Evolutionary conservation across 2,888 invertebrate genomes (phyloP).

Genomic region (Lepidocyrtinus sp.): DNA sequence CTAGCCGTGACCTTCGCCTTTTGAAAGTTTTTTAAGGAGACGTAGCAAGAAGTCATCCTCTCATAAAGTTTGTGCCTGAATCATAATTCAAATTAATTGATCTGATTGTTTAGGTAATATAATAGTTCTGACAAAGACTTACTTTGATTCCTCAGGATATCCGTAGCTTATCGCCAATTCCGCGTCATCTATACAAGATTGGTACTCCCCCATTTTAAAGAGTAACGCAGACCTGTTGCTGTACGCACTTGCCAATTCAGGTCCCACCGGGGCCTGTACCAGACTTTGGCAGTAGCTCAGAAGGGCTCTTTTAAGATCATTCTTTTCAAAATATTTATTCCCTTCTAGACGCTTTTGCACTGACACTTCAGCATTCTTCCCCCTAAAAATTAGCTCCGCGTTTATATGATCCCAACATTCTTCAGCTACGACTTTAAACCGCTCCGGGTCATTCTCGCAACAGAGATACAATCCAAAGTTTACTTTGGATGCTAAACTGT

Average conservation of each 20-base stretch:
- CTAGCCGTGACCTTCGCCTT: constrained; percentile 80
- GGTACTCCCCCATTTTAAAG: constrained; percentile 76
- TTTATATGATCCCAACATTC: constrained; percentile 64
- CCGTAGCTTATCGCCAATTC: constrained; percentile 78
- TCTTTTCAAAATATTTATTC: constrained; percentile 76
- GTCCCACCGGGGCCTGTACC: constrained; percentile 81
- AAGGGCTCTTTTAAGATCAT: constrained; percentile 77
- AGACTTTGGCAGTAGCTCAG: constrained; percentile 82
- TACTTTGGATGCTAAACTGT: constrained; percentile 74
- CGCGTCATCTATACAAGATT: constrained; percentile 79
- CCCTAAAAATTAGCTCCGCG: constrained; percentile 65
- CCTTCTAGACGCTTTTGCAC: constrained; percentile 78
- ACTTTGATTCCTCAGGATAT: constrained; percentile 76
- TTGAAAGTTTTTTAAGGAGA: constrained; percentile 77
- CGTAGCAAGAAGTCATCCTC: constrained; percentile 76
- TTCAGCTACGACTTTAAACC: constrained; percentile 58
- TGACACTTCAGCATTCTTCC: constrained; percentile 75
- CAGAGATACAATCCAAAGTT: constrained; percentile 55
- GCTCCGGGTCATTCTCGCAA: constrained; percentile 63
- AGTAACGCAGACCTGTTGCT: constrained; percentile 80
- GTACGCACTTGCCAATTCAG: constrained; percentile 78
- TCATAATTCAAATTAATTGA: no score
- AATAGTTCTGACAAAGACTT: no score
- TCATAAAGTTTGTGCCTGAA: constrained; percentile 79
- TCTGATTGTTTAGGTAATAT: no score